phyloP scores from a whole-genome alignment of 2,113 vertebrate genomes.

The Dermatemys mawii region DNA sequence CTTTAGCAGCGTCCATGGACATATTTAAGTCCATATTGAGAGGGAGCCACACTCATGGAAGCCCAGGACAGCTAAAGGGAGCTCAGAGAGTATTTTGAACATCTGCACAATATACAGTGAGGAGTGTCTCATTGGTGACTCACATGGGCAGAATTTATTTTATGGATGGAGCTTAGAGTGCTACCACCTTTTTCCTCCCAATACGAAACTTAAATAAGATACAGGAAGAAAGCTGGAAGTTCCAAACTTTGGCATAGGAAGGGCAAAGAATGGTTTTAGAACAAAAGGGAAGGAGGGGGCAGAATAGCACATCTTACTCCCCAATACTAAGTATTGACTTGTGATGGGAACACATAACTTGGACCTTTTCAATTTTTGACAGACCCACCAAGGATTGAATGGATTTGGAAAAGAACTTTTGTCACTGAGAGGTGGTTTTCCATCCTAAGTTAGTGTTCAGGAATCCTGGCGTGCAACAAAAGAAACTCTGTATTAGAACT shows the following conservation, averaged over 20 bases:
- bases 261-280: not conserved
- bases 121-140: not conserved
- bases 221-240: not conserved
- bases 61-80: not conserved
- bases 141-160: not conserved
- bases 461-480: not conserved
- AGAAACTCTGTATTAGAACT: not conserved
- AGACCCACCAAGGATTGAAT: not conserved
- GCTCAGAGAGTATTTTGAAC: not conserved
- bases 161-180: not conserved
- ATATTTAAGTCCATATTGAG: not conserved
- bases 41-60: not conserved
- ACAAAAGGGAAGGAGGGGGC: not conserved
- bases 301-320: not conserved
- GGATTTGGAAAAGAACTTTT: fast-evolving
- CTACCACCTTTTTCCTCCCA: not conserved
- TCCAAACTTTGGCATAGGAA: not conserved
- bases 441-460: not conserved
- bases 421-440: not conserved
- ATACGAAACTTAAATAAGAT: not conserved
- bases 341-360: not conserved
- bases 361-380: not conserved
- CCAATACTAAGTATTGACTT: not conserved
- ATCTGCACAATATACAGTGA: not conserved
- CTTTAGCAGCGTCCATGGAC: not conserved